Evolutionary conservation across 2,797 vertebrate genomes (phyloP).

Genomic region (Podargus strigoides): DNA sequence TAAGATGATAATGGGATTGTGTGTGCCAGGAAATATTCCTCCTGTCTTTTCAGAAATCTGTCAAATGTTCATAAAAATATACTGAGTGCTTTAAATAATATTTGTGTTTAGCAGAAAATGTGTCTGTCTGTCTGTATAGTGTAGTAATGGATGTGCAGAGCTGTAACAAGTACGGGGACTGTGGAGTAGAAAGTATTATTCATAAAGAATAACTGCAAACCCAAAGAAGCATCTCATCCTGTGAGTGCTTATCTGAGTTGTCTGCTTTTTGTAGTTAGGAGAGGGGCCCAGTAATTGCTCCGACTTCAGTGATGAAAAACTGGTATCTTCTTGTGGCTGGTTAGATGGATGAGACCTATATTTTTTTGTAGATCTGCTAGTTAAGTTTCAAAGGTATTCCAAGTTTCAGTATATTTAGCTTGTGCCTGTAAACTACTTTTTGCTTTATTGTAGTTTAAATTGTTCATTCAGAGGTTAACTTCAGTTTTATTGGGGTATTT

Average conservation of each 20-base stretch:
- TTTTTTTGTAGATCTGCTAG: background rate
- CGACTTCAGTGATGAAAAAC: background rate
- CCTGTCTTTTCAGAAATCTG: background rate
- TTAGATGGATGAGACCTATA: background rate
- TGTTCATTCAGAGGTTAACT: conserved; percentile 26
- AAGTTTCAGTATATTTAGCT: background rate
- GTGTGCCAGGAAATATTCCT: background rate
- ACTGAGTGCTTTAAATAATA: background rate
- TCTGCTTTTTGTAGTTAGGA: background rate
- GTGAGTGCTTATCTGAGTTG: background rate
- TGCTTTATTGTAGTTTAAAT: conserved; percentile 15
- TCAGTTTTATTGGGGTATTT: conserved; percentile 49
- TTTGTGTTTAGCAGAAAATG: background rate
- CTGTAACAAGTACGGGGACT: background rate
- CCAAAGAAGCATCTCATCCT: background rate
- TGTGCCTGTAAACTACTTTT: background rate
- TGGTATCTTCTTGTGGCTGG: background rate
- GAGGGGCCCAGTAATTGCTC: background rate
- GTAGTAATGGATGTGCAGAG: background rate
- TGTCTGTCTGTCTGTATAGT: background rate
- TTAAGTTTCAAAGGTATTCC: background rate
- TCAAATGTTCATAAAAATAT: background rate
- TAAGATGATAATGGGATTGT: background rate
- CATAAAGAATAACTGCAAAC: background rate
- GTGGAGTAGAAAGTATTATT: background rate